Conservation (phyloP, 1,140 invertebrate species). For the Ruditapes philippinarum region DNA sequence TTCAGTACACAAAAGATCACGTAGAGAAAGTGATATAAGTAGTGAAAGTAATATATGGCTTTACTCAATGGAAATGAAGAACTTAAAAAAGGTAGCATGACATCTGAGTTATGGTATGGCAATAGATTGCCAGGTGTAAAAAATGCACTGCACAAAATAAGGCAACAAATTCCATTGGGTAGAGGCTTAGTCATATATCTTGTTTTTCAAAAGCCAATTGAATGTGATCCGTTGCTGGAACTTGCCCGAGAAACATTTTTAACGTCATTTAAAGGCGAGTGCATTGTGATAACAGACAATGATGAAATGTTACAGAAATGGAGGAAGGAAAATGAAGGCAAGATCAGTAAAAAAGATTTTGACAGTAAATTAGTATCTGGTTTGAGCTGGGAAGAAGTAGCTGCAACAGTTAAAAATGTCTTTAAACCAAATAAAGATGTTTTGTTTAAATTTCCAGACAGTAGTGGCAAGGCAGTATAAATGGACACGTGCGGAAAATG, state of each 20-base stretch:
- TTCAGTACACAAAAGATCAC: not conserved
- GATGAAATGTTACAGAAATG: not conserved
- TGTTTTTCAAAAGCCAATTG: not conserved
- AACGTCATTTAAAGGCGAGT: not conserved
- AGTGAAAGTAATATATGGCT: not conserved
- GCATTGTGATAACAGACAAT: not conserved
- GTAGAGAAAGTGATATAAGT: not conserved
- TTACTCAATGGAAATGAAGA: constrained; percentile 26
- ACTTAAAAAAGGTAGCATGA: not conserved
- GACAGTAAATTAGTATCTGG: not conserved
- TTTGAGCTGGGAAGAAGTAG: not conserved
- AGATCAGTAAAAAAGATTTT: not conserved
- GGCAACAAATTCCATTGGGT: not conserved
- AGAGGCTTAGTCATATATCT: not conserved
- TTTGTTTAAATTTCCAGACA: not conserved
- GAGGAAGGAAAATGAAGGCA: not conserved
- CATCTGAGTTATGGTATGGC: not conserved
- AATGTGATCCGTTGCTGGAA: not conserved
- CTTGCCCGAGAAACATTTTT: not conserved
- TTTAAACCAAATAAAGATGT: not conserved
- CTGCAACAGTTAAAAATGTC: not conserved
- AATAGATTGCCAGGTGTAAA: not conserved
- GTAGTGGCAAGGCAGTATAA: not conserved
- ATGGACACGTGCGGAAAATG: not conserved
- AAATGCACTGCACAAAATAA: not conserved